Evolutionary conservation across 2,797 vertebrate species (phyloP).

Genomic region (Eulemur albifrons): DNA sequence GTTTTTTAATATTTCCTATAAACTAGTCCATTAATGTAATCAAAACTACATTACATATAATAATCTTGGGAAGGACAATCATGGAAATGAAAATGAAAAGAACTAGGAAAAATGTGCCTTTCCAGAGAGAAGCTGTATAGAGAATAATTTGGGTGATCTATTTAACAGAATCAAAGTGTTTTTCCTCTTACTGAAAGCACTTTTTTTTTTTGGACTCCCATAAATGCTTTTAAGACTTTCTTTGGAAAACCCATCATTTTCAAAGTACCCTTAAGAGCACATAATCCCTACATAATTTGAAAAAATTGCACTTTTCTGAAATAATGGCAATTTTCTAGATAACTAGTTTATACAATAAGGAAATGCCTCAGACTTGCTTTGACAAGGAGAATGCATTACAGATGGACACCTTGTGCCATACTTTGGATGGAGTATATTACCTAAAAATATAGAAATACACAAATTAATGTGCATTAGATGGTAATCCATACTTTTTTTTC

Average conservation of each 20-base stretch:
- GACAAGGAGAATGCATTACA: conserved; percentile 66
- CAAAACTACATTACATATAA: conserved; percentile 72
- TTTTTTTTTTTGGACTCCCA: conserved; percentile 49
- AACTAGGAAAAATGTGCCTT: conserved; percentile 47
- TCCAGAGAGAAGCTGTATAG: conserved; percentile 59
- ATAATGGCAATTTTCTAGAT: conserved; percentile 84
- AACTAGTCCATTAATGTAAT: conserved; percentile 67
- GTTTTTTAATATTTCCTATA: conserved; percentile 67
- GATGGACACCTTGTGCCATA: conserved; percentile 38
- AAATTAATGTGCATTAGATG: conserved; percentile 67
- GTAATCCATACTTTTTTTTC: conserved; percentile 55
- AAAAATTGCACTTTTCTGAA: conserved; percentile 81
- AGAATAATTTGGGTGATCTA: conserved; percentile 75
- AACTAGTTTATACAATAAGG: conserved; percentile 84
- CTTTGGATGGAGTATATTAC: conserved; percentile 28
- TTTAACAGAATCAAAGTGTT: conserved; percentile 76
- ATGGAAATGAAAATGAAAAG: conserved; percentile 76
- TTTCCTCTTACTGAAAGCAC: conserved; percentile 67
- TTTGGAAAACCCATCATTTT: conserved; percentile 81
- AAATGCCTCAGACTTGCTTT: conserved; percentile 76
- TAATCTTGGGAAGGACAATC: conserved; percentile 64
- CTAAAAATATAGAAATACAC: conserved; percentile 60
- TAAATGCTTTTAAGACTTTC: conserved; percentile 82
- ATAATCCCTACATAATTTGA: conserved; percentile 80
- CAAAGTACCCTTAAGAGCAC: conserved; percentile 81